Conservation (phyloP, 92 coral and sea anemone species). For the Desmophyllum pertusum region DNA sequence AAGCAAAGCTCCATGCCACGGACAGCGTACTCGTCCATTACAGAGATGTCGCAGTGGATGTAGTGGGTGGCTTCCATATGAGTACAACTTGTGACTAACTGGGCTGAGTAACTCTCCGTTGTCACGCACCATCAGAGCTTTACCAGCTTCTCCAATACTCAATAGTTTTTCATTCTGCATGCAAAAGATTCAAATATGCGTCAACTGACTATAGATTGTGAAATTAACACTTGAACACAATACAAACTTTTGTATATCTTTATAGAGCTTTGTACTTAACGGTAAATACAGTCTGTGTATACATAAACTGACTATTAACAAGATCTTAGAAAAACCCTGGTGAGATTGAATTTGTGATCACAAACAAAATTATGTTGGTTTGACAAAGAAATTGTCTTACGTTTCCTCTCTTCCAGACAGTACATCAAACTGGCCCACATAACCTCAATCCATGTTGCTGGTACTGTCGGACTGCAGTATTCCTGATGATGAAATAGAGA, state of each 20-base stretch:
- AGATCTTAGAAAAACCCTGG: too few species aligned
- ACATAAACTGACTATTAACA: too few species aligned
- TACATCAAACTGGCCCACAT: conserved; percentile 81
- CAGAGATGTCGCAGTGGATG: conserved; percentile 76
- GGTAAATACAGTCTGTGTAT: too few species aligned
- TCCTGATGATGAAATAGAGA: neutral
- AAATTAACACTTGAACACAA: too few species aligned
- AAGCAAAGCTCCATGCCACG: conserved; percentile 99
- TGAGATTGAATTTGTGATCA: too few species aligned
- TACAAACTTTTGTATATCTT: too few species aligned
- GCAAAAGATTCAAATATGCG: conserved; percentile 8
- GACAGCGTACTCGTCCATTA: conserved; percentile 94
- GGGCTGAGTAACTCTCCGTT: conserved; percentile 87
- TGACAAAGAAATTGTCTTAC: conserved; percentile 51
- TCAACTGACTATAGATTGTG: too few species aligned
- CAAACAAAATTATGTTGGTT: too few species aligned
- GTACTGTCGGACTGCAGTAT: conserved; percentile 17
- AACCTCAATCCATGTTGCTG: conserved; percentile 78
- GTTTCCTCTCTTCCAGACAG: conserved; percentile 88
- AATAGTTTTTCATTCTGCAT: conserved; percentile 87
- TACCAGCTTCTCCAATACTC: conserved; percentile 86
- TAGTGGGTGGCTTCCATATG: conserved; percentile 99
- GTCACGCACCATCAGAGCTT: conserved; percentile 88
- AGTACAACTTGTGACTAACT: conserved; percentile 94
- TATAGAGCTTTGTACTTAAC: too few species aligned